Evolutionary conservation across 2,797 vertebrate genomes (phyloP), one percentile per base, ranked within the genome.

Genomic region (Tangara arthus): DNA sequence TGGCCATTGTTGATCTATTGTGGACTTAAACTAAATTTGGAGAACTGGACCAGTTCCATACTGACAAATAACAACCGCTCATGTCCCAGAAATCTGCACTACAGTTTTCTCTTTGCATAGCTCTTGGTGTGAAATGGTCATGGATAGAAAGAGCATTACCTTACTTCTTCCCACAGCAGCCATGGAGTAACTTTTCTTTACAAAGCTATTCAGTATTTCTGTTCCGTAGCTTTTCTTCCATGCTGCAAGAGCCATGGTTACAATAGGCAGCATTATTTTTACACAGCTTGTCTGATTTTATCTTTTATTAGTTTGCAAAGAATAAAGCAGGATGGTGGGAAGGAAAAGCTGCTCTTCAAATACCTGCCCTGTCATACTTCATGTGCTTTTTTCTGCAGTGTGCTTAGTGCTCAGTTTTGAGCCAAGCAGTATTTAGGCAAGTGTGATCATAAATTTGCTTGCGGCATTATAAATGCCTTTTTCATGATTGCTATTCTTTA

Each of bases 141-240:
- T 27, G 57, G 68, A 85, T 89, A 77, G 39, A 94, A 78, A 81
- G 39, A 76, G 4, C 6, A 2, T 60, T 90, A 57, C 60, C 30
- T 52, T 75, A 41, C 64, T 64, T 82, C 63, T 75, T 89, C 60
- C 46, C 26, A 60, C 28, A 80, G 71, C 11, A 71, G 65, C 47
- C 44, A 70, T 46, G 57, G 34, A 57, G 49, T 42, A 82, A 60
- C 24, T 52, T 61, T 42, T 37, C 56, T 76, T 80, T 75, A 83
- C 63, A 94, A 86, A 84, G 68, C 75, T 75, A 81, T 78, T 95
- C 87, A 72, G 22, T 49, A 79, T 71, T 94, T 92, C 69, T 86
- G 61, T 57, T 82, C 37, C 24, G 57, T 65, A 22, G 21, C 6
- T 91, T 90, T 94, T 90, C 49, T 69, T 89, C 59, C 56, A 15